Evolutionary conservation across 2,797 vertebrate species (phyloP).

Genomic region (Oreochromis mossambicus): DNA sequence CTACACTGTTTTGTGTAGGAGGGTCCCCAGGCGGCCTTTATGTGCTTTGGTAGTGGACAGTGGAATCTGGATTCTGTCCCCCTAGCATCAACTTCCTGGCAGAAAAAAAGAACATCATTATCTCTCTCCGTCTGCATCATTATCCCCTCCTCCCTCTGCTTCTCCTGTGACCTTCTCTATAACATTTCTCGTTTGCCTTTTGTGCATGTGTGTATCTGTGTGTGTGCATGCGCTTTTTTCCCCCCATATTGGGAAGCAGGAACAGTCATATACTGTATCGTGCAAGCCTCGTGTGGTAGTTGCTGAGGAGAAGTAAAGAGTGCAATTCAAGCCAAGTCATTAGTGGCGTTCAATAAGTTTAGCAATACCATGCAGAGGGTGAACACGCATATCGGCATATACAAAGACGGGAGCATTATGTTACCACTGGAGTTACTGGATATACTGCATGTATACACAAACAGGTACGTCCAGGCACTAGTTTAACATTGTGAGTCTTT

Average conservation of each 20-base stretch:
- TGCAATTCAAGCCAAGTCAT: constrained; percentile 60
- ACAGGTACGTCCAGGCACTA: background rate
- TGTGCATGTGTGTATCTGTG: background rate
- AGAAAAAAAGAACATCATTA: background rate
- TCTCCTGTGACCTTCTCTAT: constrained; percentile 47
- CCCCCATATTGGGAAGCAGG: constrained; percentile 5
- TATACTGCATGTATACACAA: background rate
- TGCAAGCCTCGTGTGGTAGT: constrained; percentile 25
- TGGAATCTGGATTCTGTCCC: background rate
- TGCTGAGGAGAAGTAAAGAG: background rate
- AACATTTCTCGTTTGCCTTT: constrained; percentile 24
- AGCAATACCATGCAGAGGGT: background rate
- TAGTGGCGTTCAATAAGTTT: constrained; percentile 47
- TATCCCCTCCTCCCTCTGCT: background rate
- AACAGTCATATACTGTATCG: constrained; percentile 2
- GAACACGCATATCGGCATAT: constrained; percentile 11
- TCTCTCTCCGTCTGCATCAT: background rate
- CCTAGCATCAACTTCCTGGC: background rate
- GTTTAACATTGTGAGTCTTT: background rate
- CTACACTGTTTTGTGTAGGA: background rate
- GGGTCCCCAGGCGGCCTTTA: background rate
- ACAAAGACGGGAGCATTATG: background rate
- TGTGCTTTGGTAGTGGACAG: background rate
- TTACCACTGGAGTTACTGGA: constrained; percentile 14
- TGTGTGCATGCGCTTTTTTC: background rate